Percentiles rank a stretch among this genome's conserved stretches.
Evolutionary conservation across 2,113 vertebrate species (phyloP).

Genomic region (Dicerorhinus sumatrensis): DNA sequence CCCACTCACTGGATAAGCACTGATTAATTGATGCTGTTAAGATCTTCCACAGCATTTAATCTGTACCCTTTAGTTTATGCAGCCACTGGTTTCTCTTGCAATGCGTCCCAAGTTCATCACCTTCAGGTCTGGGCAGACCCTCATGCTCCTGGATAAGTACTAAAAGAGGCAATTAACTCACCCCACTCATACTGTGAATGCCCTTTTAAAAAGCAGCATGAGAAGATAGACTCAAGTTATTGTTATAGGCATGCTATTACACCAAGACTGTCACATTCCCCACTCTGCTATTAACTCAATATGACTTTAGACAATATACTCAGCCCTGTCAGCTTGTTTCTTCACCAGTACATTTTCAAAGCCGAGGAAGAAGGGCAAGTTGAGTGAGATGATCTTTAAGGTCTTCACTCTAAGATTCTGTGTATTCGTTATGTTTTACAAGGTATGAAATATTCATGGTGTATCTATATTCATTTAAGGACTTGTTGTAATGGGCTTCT

Average conservation of each 20-base stretch:
- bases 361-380: not conserved
- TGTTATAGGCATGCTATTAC: not conserved
- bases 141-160: slow-evolving; percentile 26
- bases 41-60: slow-evolving; percentile 42
- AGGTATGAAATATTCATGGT: not conserved
- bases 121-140: not conserved
- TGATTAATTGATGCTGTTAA: slow-evolving; percentile 23
- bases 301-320: not conserved
- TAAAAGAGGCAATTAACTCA: slow-evolving; percentile 42
- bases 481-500: not conserved
- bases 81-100: not conserved
- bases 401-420: not conserved
- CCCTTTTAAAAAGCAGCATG: not conserved
- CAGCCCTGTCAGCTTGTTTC: not conserved
- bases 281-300: not conserved
- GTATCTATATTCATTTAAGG: not conserved
- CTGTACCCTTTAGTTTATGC: not conserved
- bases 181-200: not conserved
- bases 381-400: not conserved
- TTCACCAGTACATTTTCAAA: not conserved
- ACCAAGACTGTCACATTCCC: not conserved
- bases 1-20: not conserved
- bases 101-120: slow-evolving; percentile 2
- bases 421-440: not conserved
- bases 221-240: not conserved